Evolutionary conservation across 2,888 invertebrate genomes (phyloP), one percentile per base, ranked within the genome.

Genomic region (Lathronympha strigana): DNA sequence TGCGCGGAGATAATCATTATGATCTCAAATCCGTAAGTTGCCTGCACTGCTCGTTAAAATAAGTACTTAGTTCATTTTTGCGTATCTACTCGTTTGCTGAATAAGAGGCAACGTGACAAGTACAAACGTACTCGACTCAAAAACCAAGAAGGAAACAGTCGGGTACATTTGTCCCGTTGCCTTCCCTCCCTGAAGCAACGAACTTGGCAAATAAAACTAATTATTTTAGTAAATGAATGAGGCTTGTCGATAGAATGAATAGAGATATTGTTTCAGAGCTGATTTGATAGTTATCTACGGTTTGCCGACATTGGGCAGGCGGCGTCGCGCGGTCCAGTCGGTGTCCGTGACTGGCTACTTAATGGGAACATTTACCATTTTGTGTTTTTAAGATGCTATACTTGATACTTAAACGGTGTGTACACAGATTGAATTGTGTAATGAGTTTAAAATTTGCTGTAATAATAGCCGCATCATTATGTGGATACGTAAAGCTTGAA

Each of bases 391-490:
- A 63, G 47, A 63, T 8, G 47, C 54, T 28, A n/a, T n/a, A 19
- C 17, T 47, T 36, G 25, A 45, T 25, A 47, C 17, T 33, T 53
- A 43, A 31, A 19, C 43, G 25, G 4, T 40, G 23, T 45, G 28
- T 53, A 36, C 13, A 45, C 15, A 43, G 13, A 45, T 40, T 54
- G 25, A 23, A 33, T 45, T 62, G 17, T 38, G 28, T 63, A 55
- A 63, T 38, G 62, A 63, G 62, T 63, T 63, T 50, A 57, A 63
- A 63, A 63, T 63, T 40, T 57, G 54, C 57, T 23, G 36, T 63
- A 49, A 50, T 63, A 50, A 57, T 50, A 40, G 40, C 57, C 19
- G 57, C 17, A 33, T 31, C 31, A 63, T 63, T 57, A 63, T 57
- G 40, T 33, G 63, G 19, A 57, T 63, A 15, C 38, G 49, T 50